phyloP scores from a whole-genome alignment of 2,797 vertebrate species.

The Arrhamphus sclerolepis region DNA sequence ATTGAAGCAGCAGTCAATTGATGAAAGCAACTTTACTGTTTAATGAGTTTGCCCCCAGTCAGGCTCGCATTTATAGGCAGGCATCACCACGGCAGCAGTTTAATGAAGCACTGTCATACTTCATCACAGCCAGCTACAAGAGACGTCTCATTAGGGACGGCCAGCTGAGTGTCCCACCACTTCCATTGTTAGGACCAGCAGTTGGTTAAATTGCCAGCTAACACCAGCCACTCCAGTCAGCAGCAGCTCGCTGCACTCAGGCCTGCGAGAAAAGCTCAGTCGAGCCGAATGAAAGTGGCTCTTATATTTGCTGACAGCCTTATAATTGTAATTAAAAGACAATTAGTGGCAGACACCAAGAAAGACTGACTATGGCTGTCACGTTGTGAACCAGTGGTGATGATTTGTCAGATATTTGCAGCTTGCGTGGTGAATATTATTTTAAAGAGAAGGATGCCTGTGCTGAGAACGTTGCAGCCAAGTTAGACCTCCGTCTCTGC shows the following conservation, averaged over 20 bases:
- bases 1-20: slow-evolving; percentile 49
- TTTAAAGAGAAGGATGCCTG: no score
- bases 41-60: slow-evolving; percentile 68
- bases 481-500: slow-evolving; percentile 18
- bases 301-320: slow-evolving; percentile 45
- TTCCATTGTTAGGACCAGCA: slow-evolving; percentile 29
- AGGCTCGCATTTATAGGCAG: slow-evolving; percentile 45
- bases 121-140: slow-evolving; percentile 54
- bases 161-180: slow-evolving; percentile 46
- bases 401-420: neutral
- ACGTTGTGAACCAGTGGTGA: neutral
- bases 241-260: slow-evolving; percentile 16
- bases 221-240: slow-evolving; percentile 41
- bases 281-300: slow-evolving; percentile 35
- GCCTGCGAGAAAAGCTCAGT: slow-evolving; percentile 33
- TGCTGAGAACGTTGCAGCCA: no score
- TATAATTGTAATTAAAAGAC: slow-evolving; percentile 44
- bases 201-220: slow-evolving; percentile 29
- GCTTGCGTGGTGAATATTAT: neutral
- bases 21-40: slow-evolving; percentile 59
- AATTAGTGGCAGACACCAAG: slow-evolving; percentile 25
- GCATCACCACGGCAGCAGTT: slow-evolving; percentile 40
- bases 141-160: slow-evolving; percentile 59
- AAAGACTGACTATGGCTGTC: neutral
- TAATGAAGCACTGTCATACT: slow-evolving; percentile 66